phyloP scores from a whole-genome alignment of 1,140 invertebrate species.

The Gonioctena quinquepunctata region DNA sequence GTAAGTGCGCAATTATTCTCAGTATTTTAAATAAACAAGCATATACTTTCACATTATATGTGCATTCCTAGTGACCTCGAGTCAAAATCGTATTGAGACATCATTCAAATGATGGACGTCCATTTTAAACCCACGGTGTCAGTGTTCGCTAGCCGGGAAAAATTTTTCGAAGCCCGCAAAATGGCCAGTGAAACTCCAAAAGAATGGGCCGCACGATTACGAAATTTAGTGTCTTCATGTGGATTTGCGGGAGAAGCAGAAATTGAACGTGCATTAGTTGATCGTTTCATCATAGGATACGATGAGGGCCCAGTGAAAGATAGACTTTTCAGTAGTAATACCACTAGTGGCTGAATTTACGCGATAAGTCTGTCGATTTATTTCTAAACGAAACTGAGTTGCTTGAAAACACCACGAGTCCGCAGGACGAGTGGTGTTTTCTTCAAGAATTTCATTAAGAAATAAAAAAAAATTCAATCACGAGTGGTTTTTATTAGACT shows the following conservation, averaged over 20 bases:
- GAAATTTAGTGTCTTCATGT: neutral
- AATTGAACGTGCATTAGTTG: neutral
- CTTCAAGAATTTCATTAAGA: no score
- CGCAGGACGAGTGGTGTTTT: no score
- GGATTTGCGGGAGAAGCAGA: neutral
- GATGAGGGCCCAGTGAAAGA: neutral
- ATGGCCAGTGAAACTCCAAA: neutral
- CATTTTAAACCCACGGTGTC: neutral
- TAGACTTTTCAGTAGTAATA: no score
- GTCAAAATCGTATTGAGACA: neutral
- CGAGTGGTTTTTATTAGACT: no score
- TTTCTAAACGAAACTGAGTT: no score
- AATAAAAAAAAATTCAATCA: no score
- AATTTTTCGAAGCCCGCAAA: neutral
- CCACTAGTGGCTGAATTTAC: no score
- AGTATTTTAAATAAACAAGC: neutral
- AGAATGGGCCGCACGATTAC: neutral
- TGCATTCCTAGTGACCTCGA: neutral
- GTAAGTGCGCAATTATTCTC: neutral
- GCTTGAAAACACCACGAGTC: no score
- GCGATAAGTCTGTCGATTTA: no score
- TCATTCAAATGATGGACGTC: neutral
- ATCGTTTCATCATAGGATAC: neutral
- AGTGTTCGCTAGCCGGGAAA: neutral
- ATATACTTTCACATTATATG: neutral